phyloP scores from a whole-genome alignment of 2,888 invertebrate genomes.

The Caenorhabditis macrosperma region DNA sequence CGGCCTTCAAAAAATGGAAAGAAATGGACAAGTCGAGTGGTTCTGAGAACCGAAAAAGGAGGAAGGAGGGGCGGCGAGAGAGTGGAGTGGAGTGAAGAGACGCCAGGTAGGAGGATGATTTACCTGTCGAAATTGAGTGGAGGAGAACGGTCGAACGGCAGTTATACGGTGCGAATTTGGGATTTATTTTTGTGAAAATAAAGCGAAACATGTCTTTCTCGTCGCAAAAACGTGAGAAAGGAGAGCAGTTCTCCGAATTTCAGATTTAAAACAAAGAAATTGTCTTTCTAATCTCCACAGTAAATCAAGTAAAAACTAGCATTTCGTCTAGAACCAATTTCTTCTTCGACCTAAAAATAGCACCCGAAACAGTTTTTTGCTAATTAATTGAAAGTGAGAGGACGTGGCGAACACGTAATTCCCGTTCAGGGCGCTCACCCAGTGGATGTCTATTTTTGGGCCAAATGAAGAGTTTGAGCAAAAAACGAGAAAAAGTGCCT shows the following conservation, averaged over 20 bases:
- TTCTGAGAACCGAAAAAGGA: slow-evolving; percentile 9
- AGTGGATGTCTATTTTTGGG: too few relatives aligned
- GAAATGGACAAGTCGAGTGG: slow-evolving; percentile 22
- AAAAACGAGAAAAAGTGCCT: not conserved
- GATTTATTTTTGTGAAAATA: too few relatives aligned
- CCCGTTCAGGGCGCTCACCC: too few relatives aligned
- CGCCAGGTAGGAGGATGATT: not conserved
- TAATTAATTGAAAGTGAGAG: too few relatives aligned
- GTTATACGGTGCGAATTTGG: not conserved
- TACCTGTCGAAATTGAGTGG: slow-evolving; percentile 14
- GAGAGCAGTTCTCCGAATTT: too few relatives aligned
- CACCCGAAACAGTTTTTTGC: too few relatives aligned
- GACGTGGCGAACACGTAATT: too few relatives aligned
- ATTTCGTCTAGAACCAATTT: too few relatives aligned
- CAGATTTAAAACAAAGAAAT: too few relatives aligned
- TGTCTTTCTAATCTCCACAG: too few relatives aligned
- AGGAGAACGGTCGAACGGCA: slow-evolving; percentile 14
- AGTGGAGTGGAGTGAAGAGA: not conserved
- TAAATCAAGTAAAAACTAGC: too few relatives aligned
- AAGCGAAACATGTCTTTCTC: not conserved
- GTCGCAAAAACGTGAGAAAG: not conserved
- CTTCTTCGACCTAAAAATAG: too few relatives aligned
- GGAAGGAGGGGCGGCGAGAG: not conserved
- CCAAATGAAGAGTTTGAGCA: not conserved
- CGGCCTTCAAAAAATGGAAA: slow-evolving; percentile 35